Evolutionary conservation across 2,113 vertebrate species (phyloP), one percentile per base, ranked within the genome.

Genomic region (Clarias magur): DNA sequence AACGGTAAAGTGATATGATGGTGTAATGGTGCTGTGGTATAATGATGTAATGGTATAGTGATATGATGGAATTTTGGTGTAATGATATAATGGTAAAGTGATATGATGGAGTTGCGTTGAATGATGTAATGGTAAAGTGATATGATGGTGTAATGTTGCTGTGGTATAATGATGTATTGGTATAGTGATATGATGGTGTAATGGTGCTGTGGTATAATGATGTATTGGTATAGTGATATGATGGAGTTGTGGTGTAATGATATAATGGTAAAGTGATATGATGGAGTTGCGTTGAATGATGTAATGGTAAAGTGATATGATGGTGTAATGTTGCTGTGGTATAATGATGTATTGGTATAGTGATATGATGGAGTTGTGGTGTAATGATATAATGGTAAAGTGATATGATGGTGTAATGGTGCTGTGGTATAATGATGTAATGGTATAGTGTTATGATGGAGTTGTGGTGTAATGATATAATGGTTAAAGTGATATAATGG

Each of bases 171-270:
- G 13, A 27, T 27, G 27, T 30, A 16, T 5, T 34, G 15, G 0
- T 67, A 12, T 12, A 3, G 3, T 30, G 13, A 27, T 16, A 1
- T 16, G 16, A 7, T 70, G 5, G 3, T 15, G 5, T 34, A 0
- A 5, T 5, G 2, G n/a, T 15, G 1, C 7, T 0, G 2, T 34
- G 1, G 15, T 30, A 11, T 67, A 1, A 13, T 13, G 0, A 25
- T n/a, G 8, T 65, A n/a, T 12, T 34, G 15, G 4, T 34, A 2
- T 34, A 1, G 2, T 30, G 0, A n/a, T 30, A 1, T 68, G 30
- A 11, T 68, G 4, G 12, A 16, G n/a, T 15, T 3, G 11, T 3
- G 2, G 25, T n/a, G 25, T 67, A 27, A 23, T 13, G 11, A 1
- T 67, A 12, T 67, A 4, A 5, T 4, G 12, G n/a, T 27, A 10